These are phyloP conservation scores for Ailurus styani DNA, from an alignment of 2,113 vertebrate species.

Conservation along the genomic window DNA sequence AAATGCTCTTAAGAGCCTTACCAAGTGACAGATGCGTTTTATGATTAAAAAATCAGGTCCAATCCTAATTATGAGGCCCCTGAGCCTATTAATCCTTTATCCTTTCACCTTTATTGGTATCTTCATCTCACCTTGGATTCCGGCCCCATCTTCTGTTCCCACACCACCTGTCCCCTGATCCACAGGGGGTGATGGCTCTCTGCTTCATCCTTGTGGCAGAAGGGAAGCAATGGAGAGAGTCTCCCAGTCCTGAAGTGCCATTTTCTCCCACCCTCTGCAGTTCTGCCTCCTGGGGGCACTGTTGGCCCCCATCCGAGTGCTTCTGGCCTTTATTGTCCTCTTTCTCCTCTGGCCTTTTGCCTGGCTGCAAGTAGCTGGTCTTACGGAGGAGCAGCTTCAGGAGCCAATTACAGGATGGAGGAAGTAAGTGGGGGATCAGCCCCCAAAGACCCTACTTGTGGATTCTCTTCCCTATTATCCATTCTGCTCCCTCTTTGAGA, in stretches of 20 bases:
- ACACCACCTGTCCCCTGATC: background rate
- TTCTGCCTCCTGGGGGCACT: constrained; percentile 83
- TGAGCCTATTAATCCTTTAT: background rate
- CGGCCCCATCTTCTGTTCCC: background rate
- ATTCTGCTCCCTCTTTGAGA: background rate
- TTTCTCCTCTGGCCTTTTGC: constrained; percentile 89
- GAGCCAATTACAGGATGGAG: constrained; percentile 86
- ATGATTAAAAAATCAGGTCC: background rate
- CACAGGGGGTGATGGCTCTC: background rate
- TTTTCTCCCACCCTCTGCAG: constrained; percentile 72
- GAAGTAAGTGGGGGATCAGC: constrained; percentile 68
- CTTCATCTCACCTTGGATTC: background rate
- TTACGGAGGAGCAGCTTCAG: constrained; percentile 81
- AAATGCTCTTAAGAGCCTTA: background rate
- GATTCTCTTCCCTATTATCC: background rate
- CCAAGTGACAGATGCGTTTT: background rate
- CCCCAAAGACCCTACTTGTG: background rate
- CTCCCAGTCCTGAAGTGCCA: background rate
- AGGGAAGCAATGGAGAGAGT: background rate
- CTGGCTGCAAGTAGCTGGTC: constrained; percentile 84
- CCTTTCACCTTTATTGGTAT: background rate
- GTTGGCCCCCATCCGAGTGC: constrained; percentile 85
- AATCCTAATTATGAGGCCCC: background rate
- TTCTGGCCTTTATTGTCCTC: constrained; percentile 80
- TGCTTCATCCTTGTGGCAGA: background rate